A percentile compares a stretch with the other conserved stretches of the same genome.
Conservation (phyloP, 2,797 vertebrate species). For the Pantherophis alleghaniensis region DNA sequence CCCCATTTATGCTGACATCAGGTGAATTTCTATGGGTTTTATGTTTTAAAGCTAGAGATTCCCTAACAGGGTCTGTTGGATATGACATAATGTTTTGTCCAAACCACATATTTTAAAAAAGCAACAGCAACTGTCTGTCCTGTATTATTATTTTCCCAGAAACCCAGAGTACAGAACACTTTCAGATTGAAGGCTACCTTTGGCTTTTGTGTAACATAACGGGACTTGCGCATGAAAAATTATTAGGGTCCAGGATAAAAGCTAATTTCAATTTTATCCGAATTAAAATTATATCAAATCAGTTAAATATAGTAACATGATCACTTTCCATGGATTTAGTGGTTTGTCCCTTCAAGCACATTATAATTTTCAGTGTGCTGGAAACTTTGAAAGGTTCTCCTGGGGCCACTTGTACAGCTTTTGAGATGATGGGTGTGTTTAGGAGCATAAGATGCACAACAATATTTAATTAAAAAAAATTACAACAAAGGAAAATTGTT, state of each 20-base stretch:
- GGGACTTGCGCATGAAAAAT: not conserved
- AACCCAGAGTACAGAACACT: not conserved
- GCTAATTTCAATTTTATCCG: not conserved
- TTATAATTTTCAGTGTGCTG: not conserved
- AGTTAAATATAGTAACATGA: not conserved
- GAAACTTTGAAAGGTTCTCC: not conserved
- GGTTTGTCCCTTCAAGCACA: not conserved
- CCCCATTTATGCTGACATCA: not conserved
- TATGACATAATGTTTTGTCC: not conserved
- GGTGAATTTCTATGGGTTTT: not conserved
- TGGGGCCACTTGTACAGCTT: not conserved
- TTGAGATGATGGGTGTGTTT: not conserved
- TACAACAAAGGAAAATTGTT: not conserved
- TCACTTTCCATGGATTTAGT: not conserved
- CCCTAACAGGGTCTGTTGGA: not conserved
- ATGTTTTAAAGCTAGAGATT: not conserved
- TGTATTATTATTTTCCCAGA: not conserved
- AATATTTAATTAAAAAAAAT: slow-evolving; percentile 12
- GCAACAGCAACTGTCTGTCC: not conserved
- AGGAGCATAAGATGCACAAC: not conserved
- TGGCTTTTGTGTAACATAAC: not conserved
- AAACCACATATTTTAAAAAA: not conserved
- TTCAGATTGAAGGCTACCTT: not conserved
- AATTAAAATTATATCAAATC: not conserved
- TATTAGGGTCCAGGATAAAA: not conserved